phyloP scores from a whole-genome alignment of 2,888 invertebrate genomes.

The Rhamphomyia laevipes region DNA sequence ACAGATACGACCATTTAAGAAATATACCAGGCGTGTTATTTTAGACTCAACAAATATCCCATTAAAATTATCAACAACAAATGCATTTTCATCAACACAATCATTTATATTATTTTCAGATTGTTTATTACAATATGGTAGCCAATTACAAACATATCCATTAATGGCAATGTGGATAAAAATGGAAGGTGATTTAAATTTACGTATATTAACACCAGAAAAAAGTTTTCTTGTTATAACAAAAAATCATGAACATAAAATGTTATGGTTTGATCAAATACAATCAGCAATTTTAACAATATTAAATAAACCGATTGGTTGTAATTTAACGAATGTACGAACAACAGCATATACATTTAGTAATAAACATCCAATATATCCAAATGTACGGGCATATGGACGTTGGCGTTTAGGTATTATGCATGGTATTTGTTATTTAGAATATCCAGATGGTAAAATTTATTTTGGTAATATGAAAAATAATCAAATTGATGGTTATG shows the following conservation, averaged over 20 bases:
- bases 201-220: slow-evolving; percentile 67
- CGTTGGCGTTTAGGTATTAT: slow-evolving; percentile 71
- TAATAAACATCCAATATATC: slow-evolving; percentile 53
- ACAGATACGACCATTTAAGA: slow-evolving; percentile 38
- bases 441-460: slow-evolving; percentile 67
- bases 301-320: slow-evolving; percentile 48
- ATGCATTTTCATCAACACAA: slow-evolving; percentile 53
- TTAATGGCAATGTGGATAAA: slow-evolving; percentile 73
- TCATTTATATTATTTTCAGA: slow-evolving; percentile 76
- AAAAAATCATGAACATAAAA: slow-evolving; percentile 50
- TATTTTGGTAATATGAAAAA: slow-evolving; percentile 73
- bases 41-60: slow-evolving; percentile 63
- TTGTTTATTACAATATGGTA: slow-evolving; percentile 61
- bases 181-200: slow-evolving; percentile 52
- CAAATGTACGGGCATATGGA: slow-evolving; percentile 69
- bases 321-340: slow-evolving; percentile 52
- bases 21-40: slow-evolving; percentile 57
- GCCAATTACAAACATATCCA: slow-evolving; percentile 54
- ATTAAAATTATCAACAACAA: slow-evolving; percentile 54
- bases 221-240: slow-evolving; percentile 59
- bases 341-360: slow-evolving; percentile 61
- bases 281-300: slow-evolving; percentile 59
- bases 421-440: slow-evolving; percentile 71
- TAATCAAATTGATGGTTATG: slow-evolving; percentile 33
- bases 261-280: slow-evolving; percentile 66